A percentile compares a stretch with the other conserved stretches of the same genome.
These are phyloP conservation scores for Odobenus rosmarus DNA, from an alignment of 2,113 vertebrate species.

Conservation along the genomic window DNA sequence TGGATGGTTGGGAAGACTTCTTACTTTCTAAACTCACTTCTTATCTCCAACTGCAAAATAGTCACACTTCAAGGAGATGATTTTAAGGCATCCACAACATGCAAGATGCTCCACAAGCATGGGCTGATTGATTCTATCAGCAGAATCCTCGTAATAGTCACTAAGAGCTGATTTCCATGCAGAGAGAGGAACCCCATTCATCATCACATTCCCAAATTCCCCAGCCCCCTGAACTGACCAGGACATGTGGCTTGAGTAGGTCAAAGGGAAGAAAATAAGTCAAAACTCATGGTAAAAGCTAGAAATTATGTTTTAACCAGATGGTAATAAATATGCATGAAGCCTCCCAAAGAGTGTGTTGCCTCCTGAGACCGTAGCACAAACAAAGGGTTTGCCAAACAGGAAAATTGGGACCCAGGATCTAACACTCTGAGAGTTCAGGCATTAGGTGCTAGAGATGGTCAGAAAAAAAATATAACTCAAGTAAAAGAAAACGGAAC, in stretches of 20 bases:
- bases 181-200: not conserved
- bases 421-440: not conserved
- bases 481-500: not conserved
- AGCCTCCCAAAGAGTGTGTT: rapidly evolving
- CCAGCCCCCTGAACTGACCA: not conserved
- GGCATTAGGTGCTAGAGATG: not conserved
- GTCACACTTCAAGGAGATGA: not conserved
- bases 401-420: not conserved
- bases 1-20: not conserved
- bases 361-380: not conserved
- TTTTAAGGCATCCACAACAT: not conserved
- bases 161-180: not conserved
- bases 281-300: not conserved
- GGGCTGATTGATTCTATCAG: not conserved
- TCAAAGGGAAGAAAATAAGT: not conserved
- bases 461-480: not conserved
- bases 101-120: not conserved
- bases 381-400: rapidly evolving
- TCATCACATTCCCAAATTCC: not conserved
- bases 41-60: not conserved
- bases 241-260: not conserved
- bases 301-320: not conserved
- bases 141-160: not conserved
- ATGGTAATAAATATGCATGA: not conserved
- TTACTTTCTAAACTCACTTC: not conserved